Base-by-base conservation (phyloP, 2,797 vertebrate species). In the Tokudaia tokunoshimensis region DNA sequence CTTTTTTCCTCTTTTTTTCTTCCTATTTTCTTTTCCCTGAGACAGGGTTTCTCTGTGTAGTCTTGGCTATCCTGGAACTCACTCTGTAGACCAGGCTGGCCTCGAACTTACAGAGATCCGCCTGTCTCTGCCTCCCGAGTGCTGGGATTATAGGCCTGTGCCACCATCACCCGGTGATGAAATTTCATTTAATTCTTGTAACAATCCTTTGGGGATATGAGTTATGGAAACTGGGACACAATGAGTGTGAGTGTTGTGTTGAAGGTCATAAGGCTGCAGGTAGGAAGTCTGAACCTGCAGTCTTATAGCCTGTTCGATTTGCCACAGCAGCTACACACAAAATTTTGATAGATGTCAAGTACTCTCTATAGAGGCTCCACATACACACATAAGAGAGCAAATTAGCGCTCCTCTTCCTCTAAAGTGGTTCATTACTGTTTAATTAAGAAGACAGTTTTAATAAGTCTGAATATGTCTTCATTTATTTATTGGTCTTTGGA, bases 401-500 rank as follows among this genome's bases (percentile, higher is more conserved):
- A 63, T 29, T 14, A 95, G 63, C n/a, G 26, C 2, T 52, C 29
- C 12, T 89, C 84, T 91, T 22, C 55, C 7, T 41, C 65, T n/a
- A 44, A 63, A 87, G 47, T 83, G 86, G 67, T 44, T 63, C 15
- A 86, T 70, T 85, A 76, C n/a, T 63, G 76, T 65, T 63, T 74
- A 96, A 55, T 83, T 83, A 75, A 79, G 50, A 37, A 22, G 26
- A 44, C 50, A 86, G 26, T 67, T 84, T 96, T 65, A 87, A 52
- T 67, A 91, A 92, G 15, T 24, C 13, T 67, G n/a, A 84, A 26
- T 10, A 92, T 29, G 50, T 93, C 80, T 93, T 81, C 44, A 86
- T 89, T 75, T 95, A 94, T 79, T 95, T 26, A 81, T 67, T 83
- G 22, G 29, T 72, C 63, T 78, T 95, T 47, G 84, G 52, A 92